Evolutionary conservation across 1,140 invertebrate species (phyloP).

Genomic region (Bombus pascuorum): DNA sequence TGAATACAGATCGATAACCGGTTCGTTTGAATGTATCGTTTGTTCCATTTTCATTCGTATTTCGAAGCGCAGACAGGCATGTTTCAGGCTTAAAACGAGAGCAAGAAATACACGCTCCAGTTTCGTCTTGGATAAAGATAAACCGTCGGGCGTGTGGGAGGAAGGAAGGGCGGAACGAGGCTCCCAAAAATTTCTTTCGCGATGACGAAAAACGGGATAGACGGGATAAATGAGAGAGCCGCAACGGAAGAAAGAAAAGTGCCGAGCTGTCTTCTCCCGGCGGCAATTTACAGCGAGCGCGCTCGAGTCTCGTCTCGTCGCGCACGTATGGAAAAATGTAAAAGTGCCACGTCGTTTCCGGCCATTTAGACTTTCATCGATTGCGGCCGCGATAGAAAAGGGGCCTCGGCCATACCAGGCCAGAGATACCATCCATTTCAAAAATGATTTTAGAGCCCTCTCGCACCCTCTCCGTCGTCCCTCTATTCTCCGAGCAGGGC

Average conservation of each 20-base stretch:
- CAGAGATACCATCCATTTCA: constrained; percentile 66
- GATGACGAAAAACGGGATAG: not conserved
- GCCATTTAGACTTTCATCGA: constrained; percentile 55
- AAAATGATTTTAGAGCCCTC: constrained; percentile 71
- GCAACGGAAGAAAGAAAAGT: not conserved
- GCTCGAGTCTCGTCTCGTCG: not conserved
- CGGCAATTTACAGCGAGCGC: constrained; percentile 5
- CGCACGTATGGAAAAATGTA: constrained; percentile 48
- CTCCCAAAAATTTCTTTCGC: not conserved
- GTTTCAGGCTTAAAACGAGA: not conserved
- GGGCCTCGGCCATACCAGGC: not conserved
- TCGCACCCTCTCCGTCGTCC: constrained; percentile 13
- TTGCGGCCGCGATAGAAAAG: constrained; percentile 31
- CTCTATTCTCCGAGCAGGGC: constrained; percentile 20
- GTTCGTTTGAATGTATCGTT: not conserved
- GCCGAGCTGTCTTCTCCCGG: constrained; percentile 22
- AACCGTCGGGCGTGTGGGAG: not conserved
- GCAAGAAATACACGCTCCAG: not conserved
- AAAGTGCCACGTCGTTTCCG: constrained; percentile 55
- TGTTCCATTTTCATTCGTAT: not conserved
- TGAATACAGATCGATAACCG: too few relatives aligned
- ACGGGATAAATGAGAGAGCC: constrained; percentile 16
- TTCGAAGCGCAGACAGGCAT: not conserved
- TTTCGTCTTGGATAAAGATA: not conserved
- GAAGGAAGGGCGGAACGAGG: not conserved